Evolutionary conservation across 2,888 invertebrate species (phyloP), one percentile per base, ranked within the genome.

Genomic region (Diaphora mendica): DNA sequence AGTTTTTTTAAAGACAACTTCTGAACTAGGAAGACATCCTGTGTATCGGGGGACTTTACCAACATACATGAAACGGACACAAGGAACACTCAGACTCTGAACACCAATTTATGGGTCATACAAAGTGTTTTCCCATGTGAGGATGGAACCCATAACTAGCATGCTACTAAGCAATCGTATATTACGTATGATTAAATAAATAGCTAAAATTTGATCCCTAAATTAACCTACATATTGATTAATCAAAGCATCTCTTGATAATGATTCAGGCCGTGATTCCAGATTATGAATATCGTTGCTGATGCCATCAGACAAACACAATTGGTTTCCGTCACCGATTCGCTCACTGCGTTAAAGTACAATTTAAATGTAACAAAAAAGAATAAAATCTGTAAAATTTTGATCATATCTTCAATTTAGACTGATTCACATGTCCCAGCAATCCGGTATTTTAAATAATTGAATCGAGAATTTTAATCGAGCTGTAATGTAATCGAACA

Each of bases 361-460:
- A 42, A 42, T 69, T 69, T 42, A 69, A 62, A 69, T 59, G 15
- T 15, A 59, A 26, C n/a, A 55, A 55, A 26, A 62, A 69, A 30
- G 42, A 23, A 65, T 26, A 35, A 39, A 64, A 44, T 65, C 26
- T 13, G 35, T 51, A 68, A 68, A 48, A n/a, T 67, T 68, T 51
- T 44, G 64, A 65, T 73, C 4, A 23, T 30, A 65, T 69, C 73
- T 73, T 71, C 72, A 71, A 71, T 68, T 64, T 71, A 64, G 71
- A 71, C 33, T 48, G 64, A 62, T 26, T 74, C 51, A 66, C 42
- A 62, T 68, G 64, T n/a, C 30, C 55, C 48, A 71, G 62, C 39
- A 62, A 70, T 74, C 17, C 42, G 64, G 26, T n/a, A 66, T 35
- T 70, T 74, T 62, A 26, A 59, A 70, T 66, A 74, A 74, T 70